Evolutionary conservation across 2,888 invertebrate genomes (phyloP), one percentile per base, ranked within the genome.

Genomic region (Sinotaia quadrata): DNA sequence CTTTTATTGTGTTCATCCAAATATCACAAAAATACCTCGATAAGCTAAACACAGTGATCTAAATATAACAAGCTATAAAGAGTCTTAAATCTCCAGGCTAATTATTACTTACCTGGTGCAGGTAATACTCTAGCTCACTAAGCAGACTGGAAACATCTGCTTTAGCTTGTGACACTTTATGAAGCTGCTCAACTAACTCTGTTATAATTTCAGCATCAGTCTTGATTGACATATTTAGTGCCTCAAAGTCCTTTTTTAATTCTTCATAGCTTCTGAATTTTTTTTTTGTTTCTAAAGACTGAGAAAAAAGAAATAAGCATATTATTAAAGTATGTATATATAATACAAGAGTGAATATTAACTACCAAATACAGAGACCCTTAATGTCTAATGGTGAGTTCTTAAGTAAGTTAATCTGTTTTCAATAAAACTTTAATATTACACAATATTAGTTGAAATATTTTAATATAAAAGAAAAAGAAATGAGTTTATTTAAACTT

Each of bases 111-210:
- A 89, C 88, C 86, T 94, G 93, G 87, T 94, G 94, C n/a, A 93
- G 90, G 67, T 93, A 89, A 86, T 92, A 93, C 81, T 93, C 93
- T 51, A 94, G 88, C 82, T 93, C 92, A 63, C 91, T 90, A 37
- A 94, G 86, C 18, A 84, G 67, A n/a, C 91, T 89, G 36, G 86
- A 87, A 31, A 91, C 75, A 41, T 89, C 73, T 1, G 75, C 87
- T 21, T 87, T 81, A 36, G 75, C 76, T 2, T 78, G 69, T 7
- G 79, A 70, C 29, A 69, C 65, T 0, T 90, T 87, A 72, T 91
- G 81, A 44, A 87, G 91, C 60, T 91, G 87, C 34, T 89, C 81
- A 29, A 92, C 85, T 63, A 92, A 88, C 44, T 89, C 90, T 21
- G 85, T 87, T 60, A 94, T 88, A 57, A 94, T 87, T 87, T 94